Evolutionary conservation across 2,113 vertebrate species (phyloP).

Genomic region (Lathamus discolor): DNA sequence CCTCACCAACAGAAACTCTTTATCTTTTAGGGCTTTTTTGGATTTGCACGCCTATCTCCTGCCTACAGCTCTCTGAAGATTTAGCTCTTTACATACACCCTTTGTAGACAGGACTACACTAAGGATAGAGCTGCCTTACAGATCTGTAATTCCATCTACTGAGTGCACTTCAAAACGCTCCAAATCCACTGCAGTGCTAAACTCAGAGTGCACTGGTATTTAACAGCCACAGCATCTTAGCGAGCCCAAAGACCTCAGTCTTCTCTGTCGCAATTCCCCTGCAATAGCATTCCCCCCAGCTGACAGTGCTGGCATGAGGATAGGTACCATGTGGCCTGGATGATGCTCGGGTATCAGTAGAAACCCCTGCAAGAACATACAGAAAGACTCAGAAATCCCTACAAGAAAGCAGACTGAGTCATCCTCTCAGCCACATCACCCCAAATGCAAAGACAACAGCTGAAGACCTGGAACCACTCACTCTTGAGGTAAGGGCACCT

Average conservation of each 20-base stretch:
- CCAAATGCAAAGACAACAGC: not conserved
- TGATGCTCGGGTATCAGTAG: not conserved
- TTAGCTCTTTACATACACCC: not conserved
- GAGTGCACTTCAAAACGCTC: not conserved
- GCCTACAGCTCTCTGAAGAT: not conserved
- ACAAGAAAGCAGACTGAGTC: not conserved
- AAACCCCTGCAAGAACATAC: not conserved
- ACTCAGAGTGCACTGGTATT: not conserved
- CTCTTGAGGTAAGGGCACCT: not conserved
- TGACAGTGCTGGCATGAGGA: not conserved
- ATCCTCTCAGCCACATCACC: not conserved
- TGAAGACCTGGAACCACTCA: not conserved
- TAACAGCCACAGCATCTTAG: not conserved
- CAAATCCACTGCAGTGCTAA: not conserved
- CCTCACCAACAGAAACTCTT: not conserved
- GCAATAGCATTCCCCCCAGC: not conserved
- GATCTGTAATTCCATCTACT: not conserved
- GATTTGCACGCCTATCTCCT: not conserved
- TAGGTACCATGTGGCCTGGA: not conserved
- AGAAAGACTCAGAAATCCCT: not conserved
- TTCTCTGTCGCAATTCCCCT: not conserved
- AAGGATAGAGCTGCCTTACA: not conserved
- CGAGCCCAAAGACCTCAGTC: not conserved
- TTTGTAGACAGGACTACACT: not conserved
- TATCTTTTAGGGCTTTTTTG: not conserved